Base-by-base conservation (phyloP, 2,113 vertebrate genomes). In the Sinocyclocheilus maitianheensis region DNA sequence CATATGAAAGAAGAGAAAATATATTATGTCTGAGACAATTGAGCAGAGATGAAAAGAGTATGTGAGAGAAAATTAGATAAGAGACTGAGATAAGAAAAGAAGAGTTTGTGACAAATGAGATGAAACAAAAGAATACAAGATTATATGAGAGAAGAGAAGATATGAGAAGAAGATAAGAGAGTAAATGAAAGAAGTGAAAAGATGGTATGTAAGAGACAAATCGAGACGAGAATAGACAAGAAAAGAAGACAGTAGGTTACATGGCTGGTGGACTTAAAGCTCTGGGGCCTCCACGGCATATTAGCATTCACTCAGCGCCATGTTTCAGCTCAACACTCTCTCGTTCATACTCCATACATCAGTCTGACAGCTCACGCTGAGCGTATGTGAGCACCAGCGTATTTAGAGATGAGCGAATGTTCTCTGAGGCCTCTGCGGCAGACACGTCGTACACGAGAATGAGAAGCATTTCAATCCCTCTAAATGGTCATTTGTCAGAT, bases 401-500 rank as follows among this genome's bases (percentile, higher is more conserved):
- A 84, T 87, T 81, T 75, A 81, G 58, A 63, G 78, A 77, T 26
- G 58, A 81, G 78, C 37, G 22, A 63, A 53, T 55, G 63, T 48
- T 81, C 79, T 63, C 40, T 7, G 37, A 18, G 60, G 79, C 60
- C 13, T 65, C 14, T 16, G n/a, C 60, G 14, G 60, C 26, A 82
- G 80, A 81, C 10, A 12, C 24, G 40, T 4, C 62, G n/a, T 51
- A 24, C 34, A 46, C 37, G 12, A 48, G 20, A 55, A 83, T n/a
- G 67, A 83, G 51, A 60, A 37, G 67, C 69, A 60, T 74, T 83
- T 83, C 34, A 83, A 58, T 40, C 10, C 46, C 22, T 55, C 60
- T 48, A 37, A 71, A 83, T 83, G 30, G 63, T 71, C 81, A 71
- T 37, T 83, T 83, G 81, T 83, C 81, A 83, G 81, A 83, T 71